These are phyloP conservation scores for Drosophila hamatofila DNA, from an alignment of 2,888 invertebrate genomes.

Conservation along the genomic window DNA sequence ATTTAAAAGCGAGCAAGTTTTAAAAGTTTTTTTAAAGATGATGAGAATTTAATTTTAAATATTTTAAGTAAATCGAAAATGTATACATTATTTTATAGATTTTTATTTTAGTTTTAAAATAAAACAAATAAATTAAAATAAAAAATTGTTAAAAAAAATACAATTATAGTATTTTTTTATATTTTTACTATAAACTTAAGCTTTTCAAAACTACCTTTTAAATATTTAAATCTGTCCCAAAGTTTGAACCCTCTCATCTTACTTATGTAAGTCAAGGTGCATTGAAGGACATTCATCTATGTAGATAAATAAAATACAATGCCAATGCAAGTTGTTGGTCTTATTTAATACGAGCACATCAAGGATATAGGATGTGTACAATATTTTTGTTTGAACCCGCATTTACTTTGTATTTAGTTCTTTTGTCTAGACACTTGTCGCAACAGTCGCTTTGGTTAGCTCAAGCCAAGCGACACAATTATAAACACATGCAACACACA, in stretches of 20 bases:
- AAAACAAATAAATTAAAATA: background rate
- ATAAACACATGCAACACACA: constrained; percentile 32
- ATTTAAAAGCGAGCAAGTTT: background rate
- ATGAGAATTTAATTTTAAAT: background rate
- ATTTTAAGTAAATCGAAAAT: background rate
- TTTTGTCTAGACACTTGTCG: constrained; percentile 48
- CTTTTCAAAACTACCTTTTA: background rate
- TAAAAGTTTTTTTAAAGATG: background rate
- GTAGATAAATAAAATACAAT: background rate
- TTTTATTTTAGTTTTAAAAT: too few species aligned
- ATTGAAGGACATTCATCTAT: background rate
- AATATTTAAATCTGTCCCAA: background rate
- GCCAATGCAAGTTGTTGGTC: background rate
- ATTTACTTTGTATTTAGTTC: constrained; percentile 28
- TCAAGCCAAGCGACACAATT: constrained; percentile 28
- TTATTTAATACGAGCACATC: background rate
- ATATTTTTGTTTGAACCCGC: constrained; percentile 10
- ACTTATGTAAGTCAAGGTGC: background rate
- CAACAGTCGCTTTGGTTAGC: constrained; percentile 8
- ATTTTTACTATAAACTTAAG: background rate
- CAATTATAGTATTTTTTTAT: too few species aligned
- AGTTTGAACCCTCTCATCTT: background rate
- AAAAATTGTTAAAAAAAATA: background rate
- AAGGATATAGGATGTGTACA: background rate
- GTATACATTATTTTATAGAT: too few species aligned